These are phyloP conservation scores for Psettodes erumei DNA, from an alignment of 2,113 vertebrate genomes.

Conservation along the genomic window DNA sequence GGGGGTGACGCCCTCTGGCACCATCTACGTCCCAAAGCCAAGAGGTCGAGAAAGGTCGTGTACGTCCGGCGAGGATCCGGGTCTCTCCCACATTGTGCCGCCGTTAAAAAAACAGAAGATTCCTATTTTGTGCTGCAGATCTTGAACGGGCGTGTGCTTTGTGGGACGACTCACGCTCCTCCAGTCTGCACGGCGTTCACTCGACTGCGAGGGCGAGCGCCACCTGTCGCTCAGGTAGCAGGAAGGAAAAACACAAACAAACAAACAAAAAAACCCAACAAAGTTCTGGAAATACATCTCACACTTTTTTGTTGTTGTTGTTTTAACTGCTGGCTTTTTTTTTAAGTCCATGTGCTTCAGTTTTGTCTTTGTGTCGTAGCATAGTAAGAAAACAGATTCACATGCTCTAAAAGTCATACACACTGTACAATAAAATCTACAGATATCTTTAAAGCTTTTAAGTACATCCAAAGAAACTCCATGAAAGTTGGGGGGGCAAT, in stretches of 20 bases:
- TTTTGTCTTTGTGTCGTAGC: conserved; percentile 76
- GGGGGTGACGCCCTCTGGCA: conserved; percentile 16
- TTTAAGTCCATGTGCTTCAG: conserved; percentile 73
- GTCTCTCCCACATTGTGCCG: conserved; percentile 45
- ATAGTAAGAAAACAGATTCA: conserved; percentile 80
- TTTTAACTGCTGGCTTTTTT: conserved; percentile 30
- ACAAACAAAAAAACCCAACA: too few relatives aligned
- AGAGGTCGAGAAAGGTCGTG: conserved; percentile 31
- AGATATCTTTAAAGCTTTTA: conserved; percentile 82
- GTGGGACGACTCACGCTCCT: conserved; percentile 40
- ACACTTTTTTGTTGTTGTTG: conserved; percentile 20
- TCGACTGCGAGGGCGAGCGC: neutral
- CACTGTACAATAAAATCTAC: conserved; percentile 84
- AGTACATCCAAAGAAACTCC: conserved; percentile 75
- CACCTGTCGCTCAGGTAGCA: conserved; percentile 10
- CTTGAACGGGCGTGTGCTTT: conserved; percentile 57
- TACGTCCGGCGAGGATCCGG: conserved; percentile 27
- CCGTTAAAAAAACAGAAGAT: conserved; percentile 32
- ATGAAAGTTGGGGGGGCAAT: conserved; percentile 40
- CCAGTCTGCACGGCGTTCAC: too few relatives aligned
- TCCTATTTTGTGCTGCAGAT: conserved; percentile 64
- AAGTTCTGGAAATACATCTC: conserved; percentile 47
- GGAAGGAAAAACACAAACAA: conserved; percentile 3
- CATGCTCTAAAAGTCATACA: conserved; percentile 85
- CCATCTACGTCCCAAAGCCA: conserved; percentile 31